A percentile compares a stretch with the other conserved stretches of the same genome.
Evolutionary conservation across 2,797 vertebrate species (phyloP).

Genomic region (Hippocampus kuda): DNA sequence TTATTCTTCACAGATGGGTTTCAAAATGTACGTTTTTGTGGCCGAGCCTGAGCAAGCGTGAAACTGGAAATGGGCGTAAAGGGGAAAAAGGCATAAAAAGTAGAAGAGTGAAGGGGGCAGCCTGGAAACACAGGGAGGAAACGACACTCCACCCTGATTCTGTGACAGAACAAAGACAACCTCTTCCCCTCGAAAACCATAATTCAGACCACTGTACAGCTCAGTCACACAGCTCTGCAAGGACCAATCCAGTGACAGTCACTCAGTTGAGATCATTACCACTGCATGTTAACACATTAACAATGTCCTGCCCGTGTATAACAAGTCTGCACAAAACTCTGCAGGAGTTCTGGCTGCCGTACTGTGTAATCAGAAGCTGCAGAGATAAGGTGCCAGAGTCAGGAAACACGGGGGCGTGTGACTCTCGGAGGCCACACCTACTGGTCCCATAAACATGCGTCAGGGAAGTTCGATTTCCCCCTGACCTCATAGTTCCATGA

Average conservation of each 20-base stretch:
- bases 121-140: constrained; percentile 70
- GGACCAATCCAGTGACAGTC: constrained; percentile 4
- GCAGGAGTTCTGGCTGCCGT: constrained; percentile 7
- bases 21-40: constrained; percentile 20
- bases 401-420: constrained; percentile 46
- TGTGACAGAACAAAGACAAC: constrained; percentile 61
- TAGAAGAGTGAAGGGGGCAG: constrained; percentile 32
- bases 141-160: constrained; percentile 67
- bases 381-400: constrained; percentile 46
- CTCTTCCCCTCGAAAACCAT: constrained; percentile 51
- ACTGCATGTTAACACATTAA: constrained; percentile 1
- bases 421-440: constrained; percentile 14
- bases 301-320: constrained; percentile 2
- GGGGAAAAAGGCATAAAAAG: constrained; percentile 39
- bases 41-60: constrained; percentile 22
- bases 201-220: constrained; percentile 30
- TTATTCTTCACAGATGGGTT: constrained; percentile 19
- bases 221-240: constrained; percentile 18
- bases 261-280: constrained; percentile 1
- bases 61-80: constrained; percentile 32
- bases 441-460: neutral
- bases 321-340: constrained; percentile 13
- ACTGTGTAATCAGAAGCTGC: constrained; percentile 34
- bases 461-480: constrained; percentile 24
- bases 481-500: constrained; percentile 39